Evolutionary conservation across 2,113 vertebrate species (phyloP).

Genomic region (Callospermophilus lateralis): DNA sequence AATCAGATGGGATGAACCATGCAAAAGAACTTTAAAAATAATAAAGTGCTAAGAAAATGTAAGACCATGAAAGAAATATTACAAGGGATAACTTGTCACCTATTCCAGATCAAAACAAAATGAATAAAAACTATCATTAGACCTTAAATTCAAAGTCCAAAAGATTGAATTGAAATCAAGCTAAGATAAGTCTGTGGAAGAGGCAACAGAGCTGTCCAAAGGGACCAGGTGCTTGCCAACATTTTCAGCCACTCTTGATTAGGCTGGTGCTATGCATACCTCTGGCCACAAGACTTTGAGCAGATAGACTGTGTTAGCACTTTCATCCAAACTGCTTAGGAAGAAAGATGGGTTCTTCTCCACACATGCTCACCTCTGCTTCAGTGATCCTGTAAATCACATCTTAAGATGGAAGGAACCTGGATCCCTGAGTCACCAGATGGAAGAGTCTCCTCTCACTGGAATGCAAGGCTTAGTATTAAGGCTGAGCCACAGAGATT

Average conservation of each 20-base stretch:
- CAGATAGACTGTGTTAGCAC: neutral
- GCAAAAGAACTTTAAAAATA: neutral
- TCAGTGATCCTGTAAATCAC: neutral
- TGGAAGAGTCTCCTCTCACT: neutral
- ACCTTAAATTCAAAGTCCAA: constrained; percentile 38
- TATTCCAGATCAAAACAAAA: neutral
- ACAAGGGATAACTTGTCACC: neutral
- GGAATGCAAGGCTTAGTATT: neutral
- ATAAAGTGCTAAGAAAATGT: neutral
- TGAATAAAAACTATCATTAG: neutral
- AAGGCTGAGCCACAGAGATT: neutral
- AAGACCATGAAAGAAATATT: neutral
- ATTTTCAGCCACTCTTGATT: neutral
- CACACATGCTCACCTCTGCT: neutral
- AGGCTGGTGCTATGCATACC: neutral
- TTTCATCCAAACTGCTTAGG: neutral
- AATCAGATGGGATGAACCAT: neutral
- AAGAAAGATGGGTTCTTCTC: neutral
- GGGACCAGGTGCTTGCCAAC: rapidly evolving
- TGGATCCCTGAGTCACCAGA: neutral
- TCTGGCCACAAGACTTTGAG: neutral
- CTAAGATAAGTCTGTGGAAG: neutral
- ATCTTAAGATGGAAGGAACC: neutral
- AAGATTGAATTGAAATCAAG: constrained; percentile 31
- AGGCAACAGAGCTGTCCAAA: neutral